Conservation (phyloP, 2,888 invertebrate species). For the Epinotia demarniana region DNA sequence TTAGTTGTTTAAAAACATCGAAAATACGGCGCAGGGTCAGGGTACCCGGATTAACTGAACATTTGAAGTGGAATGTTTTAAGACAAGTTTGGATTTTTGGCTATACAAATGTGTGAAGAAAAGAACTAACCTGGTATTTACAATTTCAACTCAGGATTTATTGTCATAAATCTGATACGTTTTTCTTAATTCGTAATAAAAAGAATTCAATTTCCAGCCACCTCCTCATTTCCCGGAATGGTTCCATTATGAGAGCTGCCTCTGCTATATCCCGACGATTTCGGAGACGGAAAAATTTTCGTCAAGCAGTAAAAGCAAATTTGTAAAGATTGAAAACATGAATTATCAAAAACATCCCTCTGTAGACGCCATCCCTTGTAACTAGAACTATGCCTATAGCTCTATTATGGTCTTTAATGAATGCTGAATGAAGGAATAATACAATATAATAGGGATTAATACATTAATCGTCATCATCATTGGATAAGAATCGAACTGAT, state of each 20-base stretch:
- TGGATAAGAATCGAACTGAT: no score
- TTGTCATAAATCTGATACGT: constrained; percentile 27
- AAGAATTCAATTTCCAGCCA: constrained; percentile 37
- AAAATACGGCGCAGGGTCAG: no score
- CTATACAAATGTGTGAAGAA: neutral
- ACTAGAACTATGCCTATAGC: no score
- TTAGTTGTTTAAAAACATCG: no score
- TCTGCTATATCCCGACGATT: constrained; percentile 23
- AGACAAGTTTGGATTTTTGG: neutral
- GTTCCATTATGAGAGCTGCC: constrained; percentile 33
- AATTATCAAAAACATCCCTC: constrained; percentile 16
- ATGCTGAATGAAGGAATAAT: no score
- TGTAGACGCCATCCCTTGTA: neutral
- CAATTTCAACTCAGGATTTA: neutral
- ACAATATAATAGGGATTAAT: no score
- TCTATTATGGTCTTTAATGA: no score
- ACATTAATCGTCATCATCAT: no score
- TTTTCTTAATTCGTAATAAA: constrained; percentile 35
- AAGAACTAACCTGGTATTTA: neutral
- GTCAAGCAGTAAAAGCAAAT: constrained; percentile 21
- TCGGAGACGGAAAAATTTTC: constrained; percentile 14
- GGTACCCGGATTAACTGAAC: no score
- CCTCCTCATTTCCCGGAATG: constrained; percentile 39
- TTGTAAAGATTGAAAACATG: constrained; percentile 31
- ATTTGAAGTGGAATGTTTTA: no score